Conservation (phyloP, 2,888 invertebrate species). For the Neoascia interrupta region DNA sequence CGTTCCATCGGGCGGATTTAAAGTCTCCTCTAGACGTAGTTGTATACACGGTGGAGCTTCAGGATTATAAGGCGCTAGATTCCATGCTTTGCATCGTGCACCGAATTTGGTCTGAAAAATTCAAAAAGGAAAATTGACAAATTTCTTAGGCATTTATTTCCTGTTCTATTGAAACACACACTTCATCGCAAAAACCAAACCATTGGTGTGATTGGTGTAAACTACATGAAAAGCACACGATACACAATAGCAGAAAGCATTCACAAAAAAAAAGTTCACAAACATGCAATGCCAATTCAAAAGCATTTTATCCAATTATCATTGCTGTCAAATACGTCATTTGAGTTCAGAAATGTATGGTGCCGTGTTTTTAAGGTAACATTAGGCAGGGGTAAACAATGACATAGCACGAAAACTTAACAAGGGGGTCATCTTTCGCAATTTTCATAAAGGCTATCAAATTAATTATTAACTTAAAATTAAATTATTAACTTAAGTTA, state of each 20-base stretch:
- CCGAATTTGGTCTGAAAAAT: conserved; percentile 87
- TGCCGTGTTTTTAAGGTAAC: too few species aligned
- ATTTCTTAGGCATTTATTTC: not conserved
- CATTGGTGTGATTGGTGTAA: conserved; percentile 2
- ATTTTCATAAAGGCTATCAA: too few species aligned
- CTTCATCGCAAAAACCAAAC: conserved; percentile 3
- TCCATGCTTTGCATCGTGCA: conserved; percentile 90
- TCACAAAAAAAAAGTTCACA: conserved; percentile 8
- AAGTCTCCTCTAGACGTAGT: conserved; percentile 83
- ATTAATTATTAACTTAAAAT: too few species aligned
- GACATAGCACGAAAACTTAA: not conserved
- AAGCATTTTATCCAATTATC: conserved; percentile 29
- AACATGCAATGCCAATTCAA: conserved; percentile 49
- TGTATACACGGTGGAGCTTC: conserved; percentile 82
- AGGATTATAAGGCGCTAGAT: conserved; percentile 83
- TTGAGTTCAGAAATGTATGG: conserved; percentile 8
- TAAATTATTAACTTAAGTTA: too few species aligned
- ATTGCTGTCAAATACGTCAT: not conserved
- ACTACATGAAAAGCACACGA: conserved; percentile 44
- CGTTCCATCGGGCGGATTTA: conserved; percentile 79
- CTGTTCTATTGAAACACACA: conserved; percentile 8
- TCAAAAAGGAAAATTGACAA: not conserved
- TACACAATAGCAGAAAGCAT: conserved; percentile 27
- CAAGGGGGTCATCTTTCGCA: not conserved
- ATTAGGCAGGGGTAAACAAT: not conserved